phyloP scores from a whole-genome alignment of 2,113 vertebrate genomes.

The Pygoscelis adeliae region DNA sequence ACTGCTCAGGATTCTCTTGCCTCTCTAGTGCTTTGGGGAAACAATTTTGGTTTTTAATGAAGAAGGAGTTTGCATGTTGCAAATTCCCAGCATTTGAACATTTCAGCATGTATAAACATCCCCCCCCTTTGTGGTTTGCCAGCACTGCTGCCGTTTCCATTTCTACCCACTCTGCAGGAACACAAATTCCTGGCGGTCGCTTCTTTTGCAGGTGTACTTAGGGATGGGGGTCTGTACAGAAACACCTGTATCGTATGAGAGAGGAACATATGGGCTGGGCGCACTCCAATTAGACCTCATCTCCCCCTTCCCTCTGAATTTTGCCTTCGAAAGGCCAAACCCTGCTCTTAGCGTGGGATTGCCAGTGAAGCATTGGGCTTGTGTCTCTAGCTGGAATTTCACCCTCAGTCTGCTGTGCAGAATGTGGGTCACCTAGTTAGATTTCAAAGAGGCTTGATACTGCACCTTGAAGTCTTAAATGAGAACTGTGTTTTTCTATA shows the following conservation, averaged over 20 bases:
- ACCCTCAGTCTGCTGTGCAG: constrained; percentile 10
- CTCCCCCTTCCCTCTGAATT: background rate
- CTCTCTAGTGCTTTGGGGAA: background rate
- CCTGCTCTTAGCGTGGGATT: background rate
- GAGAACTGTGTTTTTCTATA: constrained; percentile 1
- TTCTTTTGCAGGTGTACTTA: background rate
- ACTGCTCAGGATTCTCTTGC: background rate
- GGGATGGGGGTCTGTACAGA: background rate
- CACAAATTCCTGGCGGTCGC: background rate
- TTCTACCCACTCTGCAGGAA: background rate
- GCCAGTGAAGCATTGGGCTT: background rate
- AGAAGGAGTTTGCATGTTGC: background rate
- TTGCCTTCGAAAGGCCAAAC: background rate
- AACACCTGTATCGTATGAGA: background rate
- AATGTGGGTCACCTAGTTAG: constrained; percentile 63
- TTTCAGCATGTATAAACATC: background rate
- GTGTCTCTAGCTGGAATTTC: constrained; percentile 5
- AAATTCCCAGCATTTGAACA: background rate
- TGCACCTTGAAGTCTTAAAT: constrained; percentile 17
- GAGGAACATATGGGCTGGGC: background rate
- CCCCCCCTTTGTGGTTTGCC: background rate
- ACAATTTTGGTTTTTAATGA: background rate
- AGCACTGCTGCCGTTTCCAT: background rate
- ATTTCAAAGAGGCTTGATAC: constrained; percentile 8
- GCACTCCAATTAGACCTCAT: background rate